Conservation (phyloP, 2,797 vertebrate genomes). For the Galagoides demidoff region DNA sequence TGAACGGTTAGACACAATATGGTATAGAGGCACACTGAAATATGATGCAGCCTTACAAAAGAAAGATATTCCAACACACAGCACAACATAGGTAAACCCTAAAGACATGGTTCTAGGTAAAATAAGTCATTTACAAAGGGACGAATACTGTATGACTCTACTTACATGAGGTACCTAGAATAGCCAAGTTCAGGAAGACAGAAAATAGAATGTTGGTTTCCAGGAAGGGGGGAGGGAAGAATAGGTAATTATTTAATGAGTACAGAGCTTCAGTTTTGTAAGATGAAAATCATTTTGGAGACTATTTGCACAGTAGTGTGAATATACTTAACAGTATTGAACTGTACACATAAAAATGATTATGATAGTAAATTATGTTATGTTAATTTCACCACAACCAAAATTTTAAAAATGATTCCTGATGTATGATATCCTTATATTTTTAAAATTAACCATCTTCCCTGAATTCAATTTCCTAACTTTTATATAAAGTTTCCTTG, state of each 20-base stretch:
- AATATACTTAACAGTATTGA: not conserved
- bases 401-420: not conserved
- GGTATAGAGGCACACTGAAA: not conserved
- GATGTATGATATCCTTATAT: not conserved
- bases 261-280: not conserved
- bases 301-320: not conserved
- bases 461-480: not conserved
- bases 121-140: not conserved
- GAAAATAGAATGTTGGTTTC: not conserved
- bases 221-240: not conserved
- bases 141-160: not conserved
- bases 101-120: not conserved
- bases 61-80: not conserved
- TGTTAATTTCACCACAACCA: not conserved
- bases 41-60: not conserved
- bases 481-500: not conserved
- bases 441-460: not conserved
- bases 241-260: not conserved
- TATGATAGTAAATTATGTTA: not conserved
- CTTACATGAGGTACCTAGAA: not conserved
- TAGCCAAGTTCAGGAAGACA: not conserved
- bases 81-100: not conserved
- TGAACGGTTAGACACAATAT: not conserved
- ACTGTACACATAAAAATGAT: not conserved
- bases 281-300: not conserved